phyloP scores from a whole-genome alignment of 2,113 vertebrate genomes.

The Cyanocitta stelleri region DNA sequence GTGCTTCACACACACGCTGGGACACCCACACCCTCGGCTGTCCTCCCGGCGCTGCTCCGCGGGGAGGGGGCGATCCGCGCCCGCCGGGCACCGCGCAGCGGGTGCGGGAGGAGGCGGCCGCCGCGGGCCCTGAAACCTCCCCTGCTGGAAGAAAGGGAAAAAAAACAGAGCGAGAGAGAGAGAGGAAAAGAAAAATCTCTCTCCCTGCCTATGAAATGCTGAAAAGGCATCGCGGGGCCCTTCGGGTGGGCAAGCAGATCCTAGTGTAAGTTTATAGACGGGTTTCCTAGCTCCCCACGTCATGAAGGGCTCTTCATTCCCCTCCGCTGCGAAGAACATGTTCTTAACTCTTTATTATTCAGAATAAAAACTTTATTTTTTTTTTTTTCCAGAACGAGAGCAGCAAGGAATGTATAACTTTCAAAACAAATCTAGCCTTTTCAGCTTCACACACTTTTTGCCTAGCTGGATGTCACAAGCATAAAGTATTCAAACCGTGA shows the following conservation, averaged over 20 bases:
- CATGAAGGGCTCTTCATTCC: background rate
- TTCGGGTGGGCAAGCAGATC: background rate
- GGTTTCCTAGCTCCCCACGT: background rate
- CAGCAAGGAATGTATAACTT: conserved; percentile 95
- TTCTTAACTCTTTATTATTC: conserved; percentile 73
- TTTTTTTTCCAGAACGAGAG: conserved; percentile 82
- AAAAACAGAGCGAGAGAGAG: no score
- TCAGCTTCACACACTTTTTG: conserved; percentile 67
- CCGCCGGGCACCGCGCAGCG: background rate
- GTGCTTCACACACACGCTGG: background rate
- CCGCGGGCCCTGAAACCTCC: background rate
- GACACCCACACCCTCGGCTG: background rate
- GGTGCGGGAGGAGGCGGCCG: background rate
- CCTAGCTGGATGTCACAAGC: conserved; percentile 74
- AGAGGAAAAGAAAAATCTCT: background rate
- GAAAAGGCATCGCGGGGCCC: background rate
- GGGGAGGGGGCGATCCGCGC: background rate
- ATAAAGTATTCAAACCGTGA: conserved; percentile 62
- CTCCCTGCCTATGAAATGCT: background rate
- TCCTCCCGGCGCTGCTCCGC: background rate
- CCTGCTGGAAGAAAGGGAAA: background rate
- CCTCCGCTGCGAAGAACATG: conserved; percentile 50
- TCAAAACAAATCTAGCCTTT: conserved; percentile 79
- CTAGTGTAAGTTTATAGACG: background rate
- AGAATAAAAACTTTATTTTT: conserved; percentile 83